Evolutionary conservation across 2,888 invertebrate species (phyloP).

Genomic region (Mongoloraphidia duomilia): DNA sequence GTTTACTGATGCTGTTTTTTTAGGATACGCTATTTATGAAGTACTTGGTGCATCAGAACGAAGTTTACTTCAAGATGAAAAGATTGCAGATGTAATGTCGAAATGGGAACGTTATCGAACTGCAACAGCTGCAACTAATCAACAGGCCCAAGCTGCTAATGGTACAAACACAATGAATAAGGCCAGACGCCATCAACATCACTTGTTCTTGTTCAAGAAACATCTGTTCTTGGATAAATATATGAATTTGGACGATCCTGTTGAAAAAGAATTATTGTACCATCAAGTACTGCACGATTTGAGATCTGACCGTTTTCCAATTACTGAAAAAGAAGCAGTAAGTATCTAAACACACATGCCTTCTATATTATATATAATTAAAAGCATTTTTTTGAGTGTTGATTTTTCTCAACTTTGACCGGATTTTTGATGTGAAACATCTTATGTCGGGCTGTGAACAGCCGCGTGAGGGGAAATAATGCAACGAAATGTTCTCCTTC

Average conservation of each 20-base stretch:
- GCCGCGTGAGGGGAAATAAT: no score
- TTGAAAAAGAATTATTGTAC: slow-evolving; percentile 86
- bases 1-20: slow-evolving; percentile 7
- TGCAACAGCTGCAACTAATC: slow-evolving; percentile 41
- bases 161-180: slow-evolving; percentile 35
- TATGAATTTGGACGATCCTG: slow-evolving; percentile 65
- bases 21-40: slow-evolving; percentile 86
- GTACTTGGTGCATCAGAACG: slow-evolving; percentile 78
- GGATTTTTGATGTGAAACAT: no score
- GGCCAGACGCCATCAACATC: slow-evolving; percentile 41
- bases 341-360: slow-evolving; percentile 26
- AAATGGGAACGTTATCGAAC: slow-evolving; percentile 84
- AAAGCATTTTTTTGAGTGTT: no score
- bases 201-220: slow-evolving; percentile 65
- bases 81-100: slow-evolving; percentile 87
- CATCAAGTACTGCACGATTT: slow-evolving; percentile 87
- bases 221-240: slow-evolving; percentile 69
- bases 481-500: no score
- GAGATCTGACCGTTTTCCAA: slow-evolving; percentile 80
- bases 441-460: no score
- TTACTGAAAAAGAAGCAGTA: slow-evolving; percentile 88
- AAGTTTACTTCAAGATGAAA: slow-evolving; percentile 70
- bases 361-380: no score
- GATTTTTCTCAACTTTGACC: no score
- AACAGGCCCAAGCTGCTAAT: slow-evolving; percentile 20